Evolutionary conservation across 2,113 vertebrate species (phyloP).

Genomic region (Nycticebus coucang): DNA sequence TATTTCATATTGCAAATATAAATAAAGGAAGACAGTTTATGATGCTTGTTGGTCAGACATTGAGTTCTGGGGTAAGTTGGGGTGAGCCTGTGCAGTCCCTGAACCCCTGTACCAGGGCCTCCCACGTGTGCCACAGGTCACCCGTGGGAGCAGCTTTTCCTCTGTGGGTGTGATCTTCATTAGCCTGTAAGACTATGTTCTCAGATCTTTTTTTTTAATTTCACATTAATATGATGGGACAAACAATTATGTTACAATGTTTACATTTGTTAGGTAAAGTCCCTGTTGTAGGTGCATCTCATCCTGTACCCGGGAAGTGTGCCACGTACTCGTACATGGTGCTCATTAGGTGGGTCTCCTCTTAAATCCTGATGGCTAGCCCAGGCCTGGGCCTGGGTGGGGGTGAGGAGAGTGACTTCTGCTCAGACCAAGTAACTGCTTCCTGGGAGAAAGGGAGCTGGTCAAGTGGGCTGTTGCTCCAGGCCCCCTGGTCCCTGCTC

Average conservation of each 20-base stretch:
- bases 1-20: conserved; percentile 69
- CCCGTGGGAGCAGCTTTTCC: background rate
- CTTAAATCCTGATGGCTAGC: background rate
- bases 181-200: too few species aligned
- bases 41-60: background rate
- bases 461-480: rapidly evolving
- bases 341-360: too few species aligned
- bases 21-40: conserved; percentile 71
- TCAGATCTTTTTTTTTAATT: too few species aligned
- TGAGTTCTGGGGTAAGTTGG: background rate
- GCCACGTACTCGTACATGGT: too few species aligned
- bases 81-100: background rate
- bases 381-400: background rate
- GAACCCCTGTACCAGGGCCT: background rate
- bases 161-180: background rate
- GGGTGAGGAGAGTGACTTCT: background rate
- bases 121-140: background rate
- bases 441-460: background rate
- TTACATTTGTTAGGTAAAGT: too few species aligned
- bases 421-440: background rate
- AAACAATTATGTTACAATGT: too few species aligned
- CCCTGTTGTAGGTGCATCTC: too few species aligned
- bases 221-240: too few species aligned
- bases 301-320: too few species aligned
- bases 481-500: background rate